Conservation (phyloP, 2,113 vertebrate genomes). For the Polyodon spathula region DNA sequence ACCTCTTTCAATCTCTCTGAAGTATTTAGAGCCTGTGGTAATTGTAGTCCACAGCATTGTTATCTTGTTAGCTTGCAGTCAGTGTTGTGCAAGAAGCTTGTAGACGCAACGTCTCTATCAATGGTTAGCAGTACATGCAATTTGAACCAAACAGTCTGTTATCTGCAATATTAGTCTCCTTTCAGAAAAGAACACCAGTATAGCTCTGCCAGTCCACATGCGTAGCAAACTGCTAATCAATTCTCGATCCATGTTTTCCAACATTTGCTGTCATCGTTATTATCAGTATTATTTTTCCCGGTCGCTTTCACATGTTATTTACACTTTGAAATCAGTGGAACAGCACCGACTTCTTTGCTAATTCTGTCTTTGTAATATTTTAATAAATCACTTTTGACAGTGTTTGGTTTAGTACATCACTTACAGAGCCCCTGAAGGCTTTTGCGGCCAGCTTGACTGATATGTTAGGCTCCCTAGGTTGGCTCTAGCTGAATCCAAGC, state of each 20-base stretch:
- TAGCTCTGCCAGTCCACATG: too few species aligned
- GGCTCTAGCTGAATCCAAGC: conserved; percentile 26
- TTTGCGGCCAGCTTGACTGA: conserved; percentile 36
- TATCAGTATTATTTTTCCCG: conserved; percentile 23
- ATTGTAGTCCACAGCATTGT: too few species aligned
- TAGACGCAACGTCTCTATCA: too few species aligned
- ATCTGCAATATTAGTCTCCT: too few species aligned
- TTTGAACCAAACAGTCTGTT: too few species aligned
- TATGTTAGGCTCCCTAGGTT: conserved; percentile 33
- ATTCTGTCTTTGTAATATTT: conserved; percentile 24
- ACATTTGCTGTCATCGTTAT: conserved; percentile 5
- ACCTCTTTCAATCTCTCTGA: too few species aligned
- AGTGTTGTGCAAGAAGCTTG: too few species aligned
- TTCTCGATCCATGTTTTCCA: conserved; percentile 30
- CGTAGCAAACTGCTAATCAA: too few species aligned
- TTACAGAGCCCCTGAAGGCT: conserved; percentile 30
- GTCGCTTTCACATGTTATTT: conserved; percentile 30
- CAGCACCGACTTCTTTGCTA: conserved; percentile 9
- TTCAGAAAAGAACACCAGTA: too few species aligned
- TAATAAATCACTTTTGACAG: conserved; percentile 28
- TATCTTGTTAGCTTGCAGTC: too few species aligned
- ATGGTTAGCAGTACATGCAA: too few species aligned
- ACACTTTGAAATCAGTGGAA: conserved; percentile 2
- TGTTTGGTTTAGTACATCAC: conserved; percentile 32
- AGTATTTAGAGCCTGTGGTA: too few species aligned